Conservation (phyloP, 1,140 invertebrate species). For the Augochlora pura region DNA sequence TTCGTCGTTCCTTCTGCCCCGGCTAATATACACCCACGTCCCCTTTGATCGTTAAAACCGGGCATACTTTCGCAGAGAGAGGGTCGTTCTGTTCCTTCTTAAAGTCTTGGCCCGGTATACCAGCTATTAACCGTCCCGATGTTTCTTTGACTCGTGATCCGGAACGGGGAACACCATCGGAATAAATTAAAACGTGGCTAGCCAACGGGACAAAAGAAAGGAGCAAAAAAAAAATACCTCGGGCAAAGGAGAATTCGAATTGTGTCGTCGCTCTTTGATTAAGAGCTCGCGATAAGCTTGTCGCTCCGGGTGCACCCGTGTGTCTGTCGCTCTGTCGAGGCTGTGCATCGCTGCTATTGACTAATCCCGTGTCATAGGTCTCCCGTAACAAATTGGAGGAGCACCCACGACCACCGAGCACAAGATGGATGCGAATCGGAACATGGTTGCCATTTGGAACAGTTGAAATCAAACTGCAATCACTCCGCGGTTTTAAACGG, state of each 20-base stretch:
- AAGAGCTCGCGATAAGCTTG: constrained; percentile 9
- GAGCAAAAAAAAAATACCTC: not conserved
- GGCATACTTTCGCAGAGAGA: constrained; percentile 52
- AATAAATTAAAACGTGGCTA: constrained; percentile 58
- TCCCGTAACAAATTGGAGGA: too few relatives aligned
- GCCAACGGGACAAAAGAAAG: constrained; percentile 3
- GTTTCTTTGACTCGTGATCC: constrained; percentile 60
- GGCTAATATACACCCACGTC: constrained; percentile 66
- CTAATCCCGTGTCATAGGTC: too few relatives aligned
- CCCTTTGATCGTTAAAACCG: constrained; percentile 66
- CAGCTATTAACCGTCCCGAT: constrained; percentile 60
- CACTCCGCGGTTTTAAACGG: too few relatives aligned
- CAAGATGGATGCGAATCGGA: too few relatives aligned
- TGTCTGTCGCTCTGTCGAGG: not conserved
- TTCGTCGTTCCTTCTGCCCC: constrained; percentile 24
- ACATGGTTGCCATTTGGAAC: too few relatives aligned
- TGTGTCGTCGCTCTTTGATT: constrained; percentile 22
- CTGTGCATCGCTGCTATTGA: too few relatives aligned
- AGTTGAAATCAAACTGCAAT: too few relatives aligned
- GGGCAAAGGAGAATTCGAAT: constrained; percentile 7
- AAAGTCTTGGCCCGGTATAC: constrained; percentile 20
- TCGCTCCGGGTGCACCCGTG: not conserved
- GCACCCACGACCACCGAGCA: too few relatives aligned
- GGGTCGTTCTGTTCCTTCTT: constrained; percentile 47
- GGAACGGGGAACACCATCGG: constrained; percentile 31